phyloP scores from a whole-genome alignment of 2,797 vertebrate genomes.

The Cacajao melanocephalus region DNA sequence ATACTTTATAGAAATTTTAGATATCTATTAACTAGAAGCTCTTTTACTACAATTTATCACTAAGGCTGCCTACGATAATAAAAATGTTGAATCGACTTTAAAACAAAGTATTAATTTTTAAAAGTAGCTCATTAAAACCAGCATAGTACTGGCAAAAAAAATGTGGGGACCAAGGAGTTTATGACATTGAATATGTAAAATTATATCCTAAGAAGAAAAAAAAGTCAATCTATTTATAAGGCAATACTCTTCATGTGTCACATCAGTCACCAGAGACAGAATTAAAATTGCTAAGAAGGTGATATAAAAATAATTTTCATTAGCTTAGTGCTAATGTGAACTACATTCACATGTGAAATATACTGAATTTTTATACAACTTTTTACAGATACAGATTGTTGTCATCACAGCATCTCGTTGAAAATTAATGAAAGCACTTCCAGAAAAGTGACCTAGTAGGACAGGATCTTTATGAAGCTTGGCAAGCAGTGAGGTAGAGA shows the following conservation, averaged over 20 bases:
- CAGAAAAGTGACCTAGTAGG: neutral
- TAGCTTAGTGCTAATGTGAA: slow-evolving; percentile 5
- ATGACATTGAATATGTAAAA: slow-evolving; percentile 50
- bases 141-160: slow-evolving; percentile 62
- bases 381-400: neutral
- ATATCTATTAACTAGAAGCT: slow-evolving; percentile 87
- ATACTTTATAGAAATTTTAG: slow-evolving; percentile 91
- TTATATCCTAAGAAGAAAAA: slow-evolving; percentile 65
- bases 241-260: neutral
- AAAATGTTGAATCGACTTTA: slow-evolving; percentile 90
- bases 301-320: slow-evolving; percentile 57
- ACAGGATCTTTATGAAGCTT: neutral
- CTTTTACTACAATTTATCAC: slow-evolving; percentile 87
- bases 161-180: slow-evolving; percentile 57
- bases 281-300: slow-evolving; percentile 42
- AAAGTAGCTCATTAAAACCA: slow-evolving; percentile 83
- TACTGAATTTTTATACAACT: slow-evolving; percentile 11
- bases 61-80: slow-evolving; percentile 83
- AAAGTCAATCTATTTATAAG: neutral
- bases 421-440: slow-evolving; percentile 35
- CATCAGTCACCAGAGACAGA: slow-evolving; percentile 47
- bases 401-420: neutral
- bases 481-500: neutral
- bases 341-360: slow-evolving; percentile 27
- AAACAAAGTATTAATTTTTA: slow-evolving; percentile 84